phyloP scores from a whole-genome alignment of 2,797 vertebrate species.

The Pantherophis vulpinus region DNA sequence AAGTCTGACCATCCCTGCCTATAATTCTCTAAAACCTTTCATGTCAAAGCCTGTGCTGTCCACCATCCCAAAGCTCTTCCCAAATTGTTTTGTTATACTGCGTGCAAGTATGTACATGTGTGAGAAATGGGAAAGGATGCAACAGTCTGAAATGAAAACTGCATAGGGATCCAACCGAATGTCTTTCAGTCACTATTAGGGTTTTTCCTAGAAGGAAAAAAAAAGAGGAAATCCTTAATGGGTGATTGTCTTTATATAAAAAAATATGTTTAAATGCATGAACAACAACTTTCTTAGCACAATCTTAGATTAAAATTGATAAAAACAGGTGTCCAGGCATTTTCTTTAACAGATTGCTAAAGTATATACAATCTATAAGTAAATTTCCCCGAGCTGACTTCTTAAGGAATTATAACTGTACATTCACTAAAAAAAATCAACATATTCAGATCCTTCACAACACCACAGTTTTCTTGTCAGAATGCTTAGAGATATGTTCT shows the following conservation, averaged over 20 bases:
- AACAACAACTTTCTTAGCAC: neutral
- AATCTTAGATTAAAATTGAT: neutral
- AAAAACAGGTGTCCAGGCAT: neutral
- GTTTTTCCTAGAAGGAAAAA: neutral
- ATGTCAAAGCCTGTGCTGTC: neutral
- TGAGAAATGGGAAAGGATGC: neutral
- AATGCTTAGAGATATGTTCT: neutral
- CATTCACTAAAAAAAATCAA: neutral
- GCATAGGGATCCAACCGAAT: neutral
- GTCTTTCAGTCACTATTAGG: neutral
- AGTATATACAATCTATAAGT: neutral
- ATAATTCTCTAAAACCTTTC: neutral
- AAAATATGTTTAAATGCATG: neutral
- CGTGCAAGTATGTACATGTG: neutral
- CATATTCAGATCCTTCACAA: neutral
- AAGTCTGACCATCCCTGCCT: neutral
- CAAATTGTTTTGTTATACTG: neutral
- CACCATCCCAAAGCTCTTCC: neutral
- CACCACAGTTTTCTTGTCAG: neutral
- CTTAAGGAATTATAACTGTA: neutral
- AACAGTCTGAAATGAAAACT: neutral
- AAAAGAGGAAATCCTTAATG: neutral
- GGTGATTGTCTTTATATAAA: neutral
- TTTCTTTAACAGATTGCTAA: neutral
- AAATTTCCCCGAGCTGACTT: neutral